These are phyloP conservation scores for Chaetodon trifasciatus DNA, from an alignment of 2,797 vertebrate species.

Conservation along the genomic window DNA sequence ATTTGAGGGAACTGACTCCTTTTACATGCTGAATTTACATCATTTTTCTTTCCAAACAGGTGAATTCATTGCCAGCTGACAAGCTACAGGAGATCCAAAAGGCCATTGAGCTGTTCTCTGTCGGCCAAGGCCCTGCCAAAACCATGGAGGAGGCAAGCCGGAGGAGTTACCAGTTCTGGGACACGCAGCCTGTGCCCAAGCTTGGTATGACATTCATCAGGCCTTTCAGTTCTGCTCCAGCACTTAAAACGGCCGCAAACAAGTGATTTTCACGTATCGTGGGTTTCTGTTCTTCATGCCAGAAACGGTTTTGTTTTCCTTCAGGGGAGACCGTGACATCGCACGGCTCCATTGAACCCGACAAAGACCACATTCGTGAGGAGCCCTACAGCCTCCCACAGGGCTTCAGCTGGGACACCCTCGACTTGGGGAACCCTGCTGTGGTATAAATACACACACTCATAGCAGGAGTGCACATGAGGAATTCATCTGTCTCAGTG, in stretches of 20 bases:
- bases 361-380: slow-evolving; percentile 95
- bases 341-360: slow-evolving; percentile 94
- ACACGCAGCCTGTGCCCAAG: slow-evolving; percentile 98
- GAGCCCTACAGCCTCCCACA: slow-evolving; percentile 97
- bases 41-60: slow-evolving; percentile 75
- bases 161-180: slow-evolving; percentile 99
- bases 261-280: too few species aligned
- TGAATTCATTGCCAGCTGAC: slow-evolving; percentile 82
- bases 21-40: background rate
- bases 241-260: background rate
- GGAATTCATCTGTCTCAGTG: background rate
- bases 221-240: background rate
- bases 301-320: slow-evolving; percentile 20
- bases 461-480: background rate
- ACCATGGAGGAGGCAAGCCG: slow-evolving; percentile 98
- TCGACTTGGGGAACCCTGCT: slow-evolving; percentile 92
- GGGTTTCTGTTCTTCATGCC: slow-evolving; percentile 8
- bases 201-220: slow-evolving; percentile 85
- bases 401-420: slow-evolving; percentile 96
- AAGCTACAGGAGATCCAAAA: slow-evolving; percentile 91
- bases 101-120: slow-evolving; percentile 97
- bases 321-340: slow-evolving; percentile 96
- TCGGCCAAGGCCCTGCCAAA: slow-evolving; percentile 97
- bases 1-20: background rate
- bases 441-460: slow-evolving; percentile 85